Evolutionary conservation across 1,140 invertebrate genomes (phyloP).

Genomic region (Scaptomyza montana): DNA sequence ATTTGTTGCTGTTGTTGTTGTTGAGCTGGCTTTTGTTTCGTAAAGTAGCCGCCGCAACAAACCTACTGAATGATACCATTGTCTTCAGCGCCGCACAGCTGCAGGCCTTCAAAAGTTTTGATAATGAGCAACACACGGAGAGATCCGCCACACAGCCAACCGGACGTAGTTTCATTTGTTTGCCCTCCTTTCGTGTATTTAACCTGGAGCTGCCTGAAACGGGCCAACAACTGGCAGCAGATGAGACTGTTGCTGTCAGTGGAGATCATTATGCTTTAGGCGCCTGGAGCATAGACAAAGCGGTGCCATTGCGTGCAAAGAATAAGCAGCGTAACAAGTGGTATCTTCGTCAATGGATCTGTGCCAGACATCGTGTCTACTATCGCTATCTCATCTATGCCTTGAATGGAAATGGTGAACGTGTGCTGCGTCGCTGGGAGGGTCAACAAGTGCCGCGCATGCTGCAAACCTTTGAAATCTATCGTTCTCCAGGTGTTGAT

Average conservation of each 20-base stretch:
- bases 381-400: constrained; percentile 93
- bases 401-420: constrained; percentile 84
- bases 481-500: constrained; percentile 84
- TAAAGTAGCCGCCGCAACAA: background rate
- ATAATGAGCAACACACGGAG: constrained; percentile 46
- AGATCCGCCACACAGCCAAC: constrained; percentile 24
- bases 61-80: constrained; percentile 54
- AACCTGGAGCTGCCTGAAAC: constrained; percentile 56
- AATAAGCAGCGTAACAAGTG: constrained; percentile 50
- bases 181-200: constrained; percentile 72
- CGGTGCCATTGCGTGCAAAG: constrained; percentile 66
- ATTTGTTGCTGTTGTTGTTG: constrained; percentile 5
- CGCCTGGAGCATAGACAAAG: constrained; percentile 83
- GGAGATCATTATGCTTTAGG: constrained; percentile 83
- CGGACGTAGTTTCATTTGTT: constrained; percentile 71
- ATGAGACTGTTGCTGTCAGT: constrained; percentile 83
- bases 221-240: constrained; percentile 45
- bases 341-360: constrained; percentile 84
- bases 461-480: constrained; percentile 81
- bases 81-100: constrained; percentile 53
- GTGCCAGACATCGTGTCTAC: constrained; percentile 87
- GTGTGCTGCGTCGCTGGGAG: constrained; percentile 92
- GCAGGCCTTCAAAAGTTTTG: constrained; percentile 64
- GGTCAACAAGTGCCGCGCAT: constrained; percentile 86
- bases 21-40: constrained; percentile 31